These are phyloP conservation scores for Drosophila sp. DNA, from an alignment of 1,140 invertebrate species.

Conservation along the genomic window DNA sequence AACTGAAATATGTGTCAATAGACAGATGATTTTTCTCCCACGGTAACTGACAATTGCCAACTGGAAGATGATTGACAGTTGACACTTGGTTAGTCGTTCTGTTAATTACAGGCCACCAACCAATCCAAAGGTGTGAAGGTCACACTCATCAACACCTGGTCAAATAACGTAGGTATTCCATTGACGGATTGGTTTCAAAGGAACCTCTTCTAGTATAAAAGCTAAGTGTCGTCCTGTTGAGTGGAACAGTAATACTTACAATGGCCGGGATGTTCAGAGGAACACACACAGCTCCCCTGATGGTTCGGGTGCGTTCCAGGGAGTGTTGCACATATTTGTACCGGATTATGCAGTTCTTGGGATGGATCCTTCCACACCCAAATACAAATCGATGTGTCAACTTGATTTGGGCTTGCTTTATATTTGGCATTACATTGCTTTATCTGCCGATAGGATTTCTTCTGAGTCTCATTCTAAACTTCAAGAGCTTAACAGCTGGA, in stretches of 20 bases:
- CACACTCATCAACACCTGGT: neutral
- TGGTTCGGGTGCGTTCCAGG: conserved; percentile 1
- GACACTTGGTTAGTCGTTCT: too few relatives aligned
- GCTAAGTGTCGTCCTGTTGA: neutral
- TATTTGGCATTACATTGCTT: neutral
- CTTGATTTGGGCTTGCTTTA: conserved; percentile 1
- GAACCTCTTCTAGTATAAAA: neutral
- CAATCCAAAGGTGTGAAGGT: neutral
- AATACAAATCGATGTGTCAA: conserved; percentile 2
- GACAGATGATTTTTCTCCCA: neutral
- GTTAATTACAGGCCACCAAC: neutral
- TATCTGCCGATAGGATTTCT: conserved; percentile 24
- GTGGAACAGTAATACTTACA: neutral
- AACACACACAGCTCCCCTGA: neutral
- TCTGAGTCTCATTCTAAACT: conserved; percentile 1
- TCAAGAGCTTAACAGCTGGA: neutral
- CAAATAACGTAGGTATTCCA: neutral
- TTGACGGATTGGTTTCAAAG: neutral
- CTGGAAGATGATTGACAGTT: too few relatives aligned
- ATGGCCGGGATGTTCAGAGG: neutral
- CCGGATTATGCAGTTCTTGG: neutral
- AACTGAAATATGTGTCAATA: too few relatives aligned
- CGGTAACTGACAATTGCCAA: neutral
- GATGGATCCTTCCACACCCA: conserved; percentile 6
- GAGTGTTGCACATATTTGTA: neutral